These are phyloP conservation scores for Girardia tigrina DNA, from an alignment of 2,888 invertebrate genomes.

Conservation along the genomic window DNA sequence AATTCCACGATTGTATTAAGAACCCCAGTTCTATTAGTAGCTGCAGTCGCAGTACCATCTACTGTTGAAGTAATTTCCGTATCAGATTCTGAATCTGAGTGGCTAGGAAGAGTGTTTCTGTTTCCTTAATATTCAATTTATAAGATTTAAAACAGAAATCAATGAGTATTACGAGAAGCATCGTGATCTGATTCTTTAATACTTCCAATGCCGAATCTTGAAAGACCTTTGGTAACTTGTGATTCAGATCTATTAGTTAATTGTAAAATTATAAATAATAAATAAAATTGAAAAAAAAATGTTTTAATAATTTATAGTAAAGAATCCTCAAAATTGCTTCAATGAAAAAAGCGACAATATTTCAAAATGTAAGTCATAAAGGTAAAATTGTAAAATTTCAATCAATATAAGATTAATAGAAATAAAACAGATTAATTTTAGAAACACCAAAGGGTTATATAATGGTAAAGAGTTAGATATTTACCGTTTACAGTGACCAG, in stretches of 20 bases:
- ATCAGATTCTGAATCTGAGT: constrained; percentile 35
- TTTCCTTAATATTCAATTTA: background rate
- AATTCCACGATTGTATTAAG: constrained; percentile 34
- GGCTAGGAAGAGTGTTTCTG: background rate
- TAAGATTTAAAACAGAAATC: background rate
- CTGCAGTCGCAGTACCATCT: background rate
- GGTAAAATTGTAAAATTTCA: too few species aligned
- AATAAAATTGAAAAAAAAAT: too few species aligned
- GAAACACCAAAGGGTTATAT: constrained; percentile 15
- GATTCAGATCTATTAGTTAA: background rate
- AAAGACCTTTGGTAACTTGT: background rate
- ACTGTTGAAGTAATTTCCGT: constrained; percentile 9
- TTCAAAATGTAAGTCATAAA: too few species aligned
- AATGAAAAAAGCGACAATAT: too few species aligned
- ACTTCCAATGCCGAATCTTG: background rate
- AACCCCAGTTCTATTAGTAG: constrained; percentile 3
- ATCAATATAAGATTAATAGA: background rate
- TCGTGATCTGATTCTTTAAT: constrained; percentile 7
- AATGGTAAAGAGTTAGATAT: background rate
- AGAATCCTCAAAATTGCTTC: too few species aligned
- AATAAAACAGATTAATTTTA: background rate
- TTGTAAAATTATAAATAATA: background rate
- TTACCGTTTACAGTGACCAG: background rate
- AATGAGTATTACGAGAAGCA: background rate
- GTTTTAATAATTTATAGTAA: too few species aligned